These are phyloP conservation scores for Athene noctua DNA, from an alignment of 2,113 vertebrate genomes.

Conservation along the genomic window DNA sequence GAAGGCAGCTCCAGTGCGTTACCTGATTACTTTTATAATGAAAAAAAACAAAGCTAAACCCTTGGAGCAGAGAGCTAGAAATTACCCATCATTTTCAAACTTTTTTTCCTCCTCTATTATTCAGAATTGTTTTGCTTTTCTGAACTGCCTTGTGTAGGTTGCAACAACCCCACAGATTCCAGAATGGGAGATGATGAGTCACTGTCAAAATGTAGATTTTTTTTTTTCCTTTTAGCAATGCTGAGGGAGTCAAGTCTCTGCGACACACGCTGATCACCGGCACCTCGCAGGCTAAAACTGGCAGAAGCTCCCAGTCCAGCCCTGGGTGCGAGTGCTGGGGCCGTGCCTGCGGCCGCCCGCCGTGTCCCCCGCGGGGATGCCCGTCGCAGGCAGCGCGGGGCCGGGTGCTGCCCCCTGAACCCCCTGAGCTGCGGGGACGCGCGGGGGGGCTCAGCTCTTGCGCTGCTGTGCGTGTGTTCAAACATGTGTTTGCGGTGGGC, in stretches of 20 bases:
- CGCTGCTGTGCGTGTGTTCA: accelerated
- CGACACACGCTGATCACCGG: neutral
- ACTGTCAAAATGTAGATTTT: conserved; percentile 45
- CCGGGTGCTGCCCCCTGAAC: neutral
- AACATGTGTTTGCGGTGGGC: accelerated
- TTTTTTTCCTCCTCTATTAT: conserved; percentile 41
- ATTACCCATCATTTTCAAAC: conserved; percentile 23
- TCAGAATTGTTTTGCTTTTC: conserved; percentile 66
- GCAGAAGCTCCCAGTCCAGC: neutral
- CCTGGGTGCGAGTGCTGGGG: accelerated
- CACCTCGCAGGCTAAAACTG: neutral
- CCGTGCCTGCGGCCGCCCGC: accelerated
- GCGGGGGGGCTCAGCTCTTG: accelerated
- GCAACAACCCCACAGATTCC: conserved; percentile 69
- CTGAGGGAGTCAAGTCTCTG: conserved; percentile 2
- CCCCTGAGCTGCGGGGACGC: accelerated
- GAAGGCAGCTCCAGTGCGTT: neutral
- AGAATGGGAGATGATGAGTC: conserved; percentile 69
- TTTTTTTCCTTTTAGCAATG: neutral
- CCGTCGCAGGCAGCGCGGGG: accelerated
- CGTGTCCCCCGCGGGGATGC: neutral
- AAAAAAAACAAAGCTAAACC: neutral
- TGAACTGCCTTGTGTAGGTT: conserved; percentile 68
- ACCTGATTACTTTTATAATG: neutral
- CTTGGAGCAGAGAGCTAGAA: neutral